phyloP scores from a whole-genome alignment of 2,888 invertebrate species.

The Agonopterix heracliana region DNA sequence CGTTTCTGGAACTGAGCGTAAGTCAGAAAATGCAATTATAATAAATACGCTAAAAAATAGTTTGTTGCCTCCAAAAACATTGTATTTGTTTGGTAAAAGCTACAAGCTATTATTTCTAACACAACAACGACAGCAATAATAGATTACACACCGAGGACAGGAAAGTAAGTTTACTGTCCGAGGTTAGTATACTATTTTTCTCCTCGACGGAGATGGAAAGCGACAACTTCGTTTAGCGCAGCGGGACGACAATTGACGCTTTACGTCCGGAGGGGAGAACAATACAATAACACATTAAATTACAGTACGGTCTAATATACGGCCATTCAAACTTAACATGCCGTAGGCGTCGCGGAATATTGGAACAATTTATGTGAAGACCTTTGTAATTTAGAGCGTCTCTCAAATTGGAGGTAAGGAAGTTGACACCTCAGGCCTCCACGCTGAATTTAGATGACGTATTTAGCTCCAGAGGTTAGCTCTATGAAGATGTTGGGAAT shows the following conservation, averaged over 20 bases:
- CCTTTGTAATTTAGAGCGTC: conserved; percentile 70
- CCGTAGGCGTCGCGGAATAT: conserved; percentile 64
- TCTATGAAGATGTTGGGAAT: not conserved
- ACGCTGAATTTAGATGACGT: conserved; percentile 47
- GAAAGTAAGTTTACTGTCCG: too few species aligned
- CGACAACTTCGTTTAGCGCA: too few species aligned
- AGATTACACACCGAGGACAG: too few species aligned
- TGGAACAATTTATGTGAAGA: conserved; percentile 72
- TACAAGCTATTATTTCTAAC: too few species aligned
- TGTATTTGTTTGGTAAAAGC: too few species aligned
- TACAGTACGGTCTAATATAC: conserved; percentile 32
- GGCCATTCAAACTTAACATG: conserved; percentile 58
- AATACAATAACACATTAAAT: not conserved
- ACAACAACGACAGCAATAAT: too few species aligned
- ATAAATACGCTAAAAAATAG: not conserved
- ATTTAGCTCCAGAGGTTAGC: conserved; percentile 2
- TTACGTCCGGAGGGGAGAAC: too few species aligned
- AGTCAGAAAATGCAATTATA: not conserved
- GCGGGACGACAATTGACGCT: too few species aligned
- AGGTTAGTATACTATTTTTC: too few species aligned
- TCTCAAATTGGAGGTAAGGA: conserved; percentile 66
- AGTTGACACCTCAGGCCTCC: conserved; percentile 54
- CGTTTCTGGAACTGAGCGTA: too few species aligned
- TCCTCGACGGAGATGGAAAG: too few species aligned
- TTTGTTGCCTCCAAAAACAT: too few species aligned